Evolutionary conservation across 2,113 vertebrate genomes (phyloP).

Genomic region (Phalacrocorax aristotelis): DNA sequence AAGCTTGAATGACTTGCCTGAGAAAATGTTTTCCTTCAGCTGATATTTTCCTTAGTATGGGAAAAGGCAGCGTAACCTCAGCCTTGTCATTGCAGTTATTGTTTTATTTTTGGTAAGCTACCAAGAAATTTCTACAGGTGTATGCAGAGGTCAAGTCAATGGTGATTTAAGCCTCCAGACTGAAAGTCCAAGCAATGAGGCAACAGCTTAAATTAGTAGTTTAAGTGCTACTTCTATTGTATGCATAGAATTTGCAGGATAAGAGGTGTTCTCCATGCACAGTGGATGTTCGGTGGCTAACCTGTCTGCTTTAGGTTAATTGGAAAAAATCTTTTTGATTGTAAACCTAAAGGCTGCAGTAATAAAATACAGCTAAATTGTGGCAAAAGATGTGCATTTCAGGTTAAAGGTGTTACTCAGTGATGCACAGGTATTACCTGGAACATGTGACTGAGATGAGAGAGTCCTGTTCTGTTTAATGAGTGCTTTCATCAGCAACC

Average conservation of each 20-base stretch:
- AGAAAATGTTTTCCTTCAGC: neutral
- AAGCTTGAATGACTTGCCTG: neutral
- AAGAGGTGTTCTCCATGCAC: neutral
- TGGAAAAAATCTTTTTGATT: neutral
- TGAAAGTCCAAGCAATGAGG: neutral
- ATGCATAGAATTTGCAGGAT: neutral
- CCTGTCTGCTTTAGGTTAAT: neutral
- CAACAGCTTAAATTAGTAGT: neutral
- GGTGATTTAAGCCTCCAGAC: neutral
- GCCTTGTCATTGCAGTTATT: neutral
- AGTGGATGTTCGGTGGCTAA: neutral
- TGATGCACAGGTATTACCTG: neutral
- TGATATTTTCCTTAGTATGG: neutral
- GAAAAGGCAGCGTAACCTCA: neutral
- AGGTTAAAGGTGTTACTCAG: neutral
- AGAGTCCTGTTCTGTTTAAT: neutral
- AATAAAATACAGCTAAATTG: neutral
- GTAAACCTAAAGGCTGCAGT: neutral
- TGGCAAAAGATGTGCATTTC: neutral
- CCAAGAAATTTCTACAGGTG: neutral
- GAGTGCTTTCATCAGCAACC: neutral
- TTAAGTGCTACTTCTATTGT: neutral
- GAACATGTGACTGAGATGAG: neutral
- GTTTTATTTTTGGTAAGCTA: conserved; percentile 20
- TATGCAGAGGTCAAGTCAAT: neutral